These are phyloP conservation scores for Brachionus plicatilis DNA, from an alignment of 1,140 invertebrate genomes.

Conservation along the genomic window DNA sequence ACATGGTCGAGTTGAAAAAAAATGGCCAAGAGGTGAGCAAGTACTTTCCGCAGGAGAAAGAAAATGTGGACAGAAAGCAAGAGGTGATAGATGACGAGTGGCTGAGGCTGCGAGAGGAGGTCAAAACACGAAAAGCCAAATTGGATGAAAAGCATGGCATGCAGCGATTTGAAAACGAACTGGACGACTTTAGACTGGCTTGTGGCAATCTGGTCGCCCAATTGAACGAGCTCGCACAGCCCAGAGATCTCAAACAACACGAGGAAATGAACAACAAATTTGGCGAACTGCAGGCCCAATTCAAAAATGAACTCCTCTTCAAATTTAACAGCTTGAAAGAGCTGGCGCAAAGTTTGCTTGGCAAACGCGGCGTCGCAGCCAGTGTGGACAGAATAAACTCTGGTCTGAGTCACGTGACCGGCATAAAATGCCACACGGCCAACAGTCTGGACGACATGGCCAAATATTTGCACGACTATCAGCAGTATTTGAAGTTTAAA, in stretches of 20 bases:
- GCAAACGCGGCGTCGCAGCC: conserved; percentile 53
- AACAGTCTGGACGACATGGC: neutral
- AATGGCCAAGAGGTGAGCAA: neutral
- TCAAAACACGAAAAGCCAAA: conserved; percentile 6
- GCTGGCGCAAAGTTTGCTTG: conserved; percentile 56
- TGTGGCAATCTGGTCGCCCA: conserved; percentile 68
- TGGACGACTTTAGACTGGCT: neutral
- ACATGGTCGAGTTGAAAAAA: neutral
- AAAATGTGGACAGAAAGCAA: neutral
- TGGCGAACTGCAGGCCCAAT: conserved; percentile 81
- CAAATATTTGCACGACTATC: neutral
- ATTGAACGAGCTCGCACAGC: conserved; percentile 63
- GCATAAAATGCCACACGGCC: conserved; percentile 60
- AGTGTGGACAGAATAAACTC: conserved; percentile 60
- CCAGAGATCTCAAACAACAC: conserved; percentile 60
- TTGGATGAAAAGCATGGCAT: conserved; percentile 28
- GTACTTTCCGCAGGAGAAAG: conserved; percentile 22
- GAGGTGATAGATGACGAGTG: neutral
- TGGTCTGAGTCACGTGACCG: conserved; percentile 68
- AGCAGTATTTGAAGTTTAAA: conserved; percentile 33
- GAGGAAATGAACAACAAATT: conserved; percentile 84
- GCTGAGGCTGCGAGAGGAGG: neutral
- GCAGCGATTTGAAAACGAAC: conserved; percentile 14
- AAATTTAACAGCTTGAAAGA: conserved; percentile 60
- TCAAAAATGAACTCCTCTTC: conserved; percentile 65